These are phyloP conservation scores for Caranx ignobilis DNA, from an alignment of 2,113 vertebrate genomes.

Conservation along the genomic window DNA sequence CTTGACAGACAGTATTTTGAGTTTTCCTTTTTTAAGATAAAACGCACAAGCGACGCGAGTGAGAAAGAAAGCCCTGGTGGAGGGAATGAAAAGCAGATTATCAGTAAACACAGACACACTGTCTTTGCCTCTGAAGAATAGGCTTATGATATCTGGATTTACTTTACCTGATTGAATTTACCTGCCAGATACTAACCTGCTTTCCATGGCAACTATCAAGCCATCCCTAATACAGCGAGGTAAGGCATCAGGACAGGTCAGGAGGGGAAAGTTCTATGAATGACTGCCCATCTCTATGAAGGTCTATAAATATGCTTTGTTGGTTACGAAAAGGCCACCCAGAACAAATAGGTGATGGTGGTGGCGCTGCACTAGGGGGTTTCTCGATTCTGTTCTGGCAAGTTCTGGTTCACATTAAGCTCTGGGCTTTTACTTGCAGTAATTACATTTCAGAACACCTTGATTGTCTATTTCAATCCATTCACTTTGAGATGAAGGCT, in stretches of 20 bases:
- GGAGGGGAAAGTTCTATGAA: not conserved
- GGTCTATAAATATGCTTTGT: constrained; percentile 11
- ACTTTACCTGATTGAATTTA: constrained; percentile 36
- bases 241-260: not conserved
- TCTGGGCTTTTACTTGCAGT: constrained; percentile 65
- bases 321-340: constrained; percentile 21
- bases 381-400: constrained; percentile 52
- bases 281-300: not conserved
- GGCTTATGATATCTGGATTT: constrained; percentile 34
- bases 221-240: not conserved
- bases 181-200: constrained; percentile 19
- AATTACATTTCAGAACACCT: constrained; percentile 77
- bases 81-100: constrained; percentile 16
- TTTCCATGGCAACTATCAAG: not conserved
- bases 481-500: constrained; percentile 69
- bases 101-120: not conserved
- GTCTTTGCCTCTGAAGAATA: constrained; percentile 7
- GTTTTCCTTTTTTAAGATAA: constrained; percentile 24
- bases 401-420: constrained; percentile 61
- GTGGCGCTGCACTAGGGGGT: constrained; percentile 8
- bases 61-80: not conserved
- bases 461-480: constrained; percentile 76
- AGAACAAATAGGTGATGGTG: constrained; percentile 36
- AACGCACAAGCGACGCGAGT: not conserved
- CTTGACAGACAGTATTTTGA: constrained; percentile 15